Evolutionary conservation across 2,888 invertebrate genomes (phyloP).

Genomic region (Epistrophe grossulariae): DNA sequence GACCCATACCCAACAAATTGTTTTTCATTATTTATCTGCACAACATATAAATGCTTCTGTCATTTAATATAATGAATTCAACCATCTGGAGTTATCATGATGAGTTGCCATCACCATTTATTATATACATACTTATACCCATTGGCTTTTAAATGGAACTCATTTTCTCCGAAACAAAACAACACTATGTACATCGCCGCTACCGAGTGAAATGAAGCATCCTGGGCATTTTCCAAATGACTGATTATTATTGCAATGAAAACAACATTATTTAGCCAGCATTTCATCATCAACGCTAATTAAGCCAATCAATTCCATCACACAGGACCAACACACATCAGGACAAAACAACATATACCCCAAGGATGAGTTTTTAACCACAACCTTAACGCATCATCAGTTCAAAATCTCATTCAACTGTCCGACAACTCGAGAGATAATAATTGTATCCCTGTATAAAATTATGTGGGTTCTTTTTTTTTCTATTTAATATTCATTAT

Average conservation of each 20-base stretch:
- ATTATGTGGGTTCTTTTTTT: neutral
- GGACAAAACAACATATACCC: neutral
- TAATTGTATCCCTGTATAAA: neutral
- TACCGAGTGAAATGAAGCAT: constrained; percentile 7
- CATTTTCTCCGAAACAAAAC: constrained; percentile 13
- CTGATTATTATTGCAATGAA: constrained; percentile 45
- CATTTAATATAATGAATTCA: constrained; percentile 22
- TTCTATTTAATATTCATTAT: constrained; percentile 16
- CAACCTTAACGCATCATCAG: constrained; percentile 22
- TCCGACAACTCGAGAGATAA: neutral
- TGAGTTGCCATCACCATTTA: constrained; percentile 8
- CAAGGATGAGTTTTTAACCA: neutral
- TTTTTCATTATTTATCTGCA: constrained; percentile 1
- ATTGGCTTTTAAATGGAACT: constrained; percentile 36
- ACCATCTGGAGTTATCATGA: constrained; percentile 44
- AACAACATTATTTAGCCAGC: constrained; percentile 39
- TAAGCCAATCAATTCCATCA: constrained; percentile 43
- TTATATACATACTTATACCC: neutral
- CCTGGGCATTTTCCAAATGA: constrained; percentile 31
- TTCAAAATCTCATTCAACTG: neutral
- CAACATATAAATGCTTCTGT: constrained; percentile 11
- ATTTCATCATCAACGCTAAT: constrained; percentile 42
- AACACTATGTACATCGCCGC: neutral
- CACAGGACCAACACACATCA: neutral
- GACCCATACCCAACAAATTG: neutral